A percentile compares a stretch with the other conserved stretches of the same genome.
These are phyloP conservation scores for Aphaenogaster floridana DNA, from an alignment of 1,140 invertebrate genomes.

Conservation along the genomic window DNA sequence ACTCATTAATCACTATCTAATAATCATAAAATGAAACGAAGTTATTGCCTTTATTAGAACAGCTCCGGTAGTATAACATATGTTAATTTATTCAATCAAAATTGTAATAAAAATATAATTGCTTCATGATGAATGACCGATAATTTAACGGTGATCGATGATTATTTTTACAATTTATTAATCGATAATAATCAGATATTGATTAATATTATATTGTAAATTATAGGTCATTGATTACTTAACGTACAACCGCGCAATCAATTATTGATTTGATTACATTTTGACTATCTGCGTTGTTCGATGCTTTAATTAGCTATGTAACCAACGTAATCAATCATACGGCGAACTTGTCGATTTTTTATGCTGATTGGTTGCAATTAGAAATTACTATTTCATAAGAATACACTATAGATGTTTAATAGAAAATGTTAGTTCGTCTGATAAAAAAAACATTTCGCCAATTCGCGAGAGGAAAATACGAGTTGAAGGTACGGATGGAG, in stretches of 20 bases:
- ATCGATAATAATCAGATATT: neutral
- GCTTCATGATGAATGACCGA: neutral
- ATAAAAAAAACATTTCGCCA: neutral
- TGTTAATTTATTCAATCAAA: constrained; percentile 38
- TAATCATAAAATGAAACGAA: constrained; percentile 27
- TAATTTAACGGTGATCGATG: neutral
- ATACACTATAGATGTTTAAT: neutral
- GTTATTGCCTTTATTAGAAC: constrained; percentile 22
- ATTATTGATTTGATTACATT: constrained; percentile 30
- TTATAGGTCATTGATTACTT: constrained; percentile 7
- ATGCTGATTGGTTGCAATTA: neutral
- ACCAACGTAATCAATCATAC: neutral
- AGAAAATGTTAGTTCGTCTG: neutral
- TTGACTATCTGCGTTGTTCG: neutral
- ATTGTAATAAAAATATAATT: constrained; percentile 26
- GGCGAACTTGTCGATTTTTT: neutral
- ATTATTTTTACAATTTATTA: constrained; percentile 15
- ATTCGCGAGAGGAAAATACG: neutral
- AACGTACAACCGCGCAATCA: constrained; percentile 24
- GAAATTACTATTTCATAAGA: neutral
- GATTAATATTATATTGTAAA: constrained; percentile 29
- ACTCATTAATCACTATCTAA: constrained; percentile 23
- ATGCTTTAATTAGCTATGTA: neutral
- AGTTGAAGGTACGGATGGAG: neutral
- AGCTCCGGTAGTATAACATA: neutral